Conservation (phyloP, 1,140 invertebrate species). For the Drosophila nigromelanica region DNA sequence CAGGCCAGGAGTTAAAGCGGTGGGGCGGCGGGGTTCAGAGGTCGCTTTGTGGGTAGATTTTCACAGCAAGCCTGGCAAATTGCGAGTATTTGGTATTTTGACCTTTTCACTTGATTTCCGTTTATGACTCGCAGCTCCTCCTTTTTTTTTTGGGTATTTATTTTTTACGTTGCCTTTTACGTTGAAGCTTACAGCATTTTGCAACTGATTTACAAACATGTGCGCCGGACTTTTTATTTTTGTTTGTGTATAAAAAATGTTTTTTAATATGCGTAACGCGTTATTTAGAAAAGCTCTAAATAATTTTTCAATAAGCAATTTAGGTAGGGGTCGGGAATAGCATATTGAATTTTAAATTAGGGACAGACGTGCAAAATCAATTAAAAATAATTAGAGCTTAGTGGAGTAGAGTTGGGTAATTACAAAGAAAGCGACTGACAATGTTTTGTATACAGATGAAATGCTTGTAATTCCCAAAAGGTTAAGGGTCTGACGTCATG, state of each 20-base stretch:
- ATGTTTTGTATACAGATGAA: too few relatives aligned
- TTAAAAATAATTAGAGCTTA: conserved; percentile 27
- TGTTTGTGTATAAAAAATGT: conserved; percentile 38
- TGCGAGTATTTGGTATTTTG: conserved; percentile 59
- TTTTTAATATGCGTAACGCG: conserved; percentile 62
- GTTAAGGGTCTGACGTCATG: too few relatives aligned
- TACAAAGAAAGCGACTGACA: not conserved
- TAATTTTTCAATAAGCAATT: conserved; percentile 67
- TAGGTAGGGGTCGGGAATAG: conserved; percentile 1
- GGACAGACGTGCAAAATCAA: conserved; percentile 1
- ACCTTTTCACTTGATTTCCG: conserved; percentile 78
- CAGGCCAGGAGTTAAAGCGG: conserved; percentile 22
- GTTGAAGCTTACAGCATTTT: conserved; percentile 17
- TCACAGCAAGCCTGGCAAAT: conserved; percentile 56
- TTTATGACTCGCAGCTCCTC: conserved; percentile 54
- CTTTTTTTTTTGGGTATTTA: conserved; percentile 54
- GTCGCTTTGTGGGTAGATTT: conserved; percentile 10
- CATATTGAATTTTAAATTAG: conserved; percentile 48
- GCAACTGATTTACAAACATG: conserved; percentile 34
- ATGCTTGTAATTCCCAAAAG: too few relatives aligned
- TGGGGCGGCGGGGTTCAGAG: conserved; percentile 13
- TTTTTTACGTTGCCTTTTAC: conserved; percentile 58
- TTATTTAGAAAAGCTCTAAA: conserved; percentile 39
- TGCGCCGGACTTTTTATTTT: conserved; percentile 12
- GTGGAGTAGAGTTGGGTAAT: not conserved